Conservation (phyloP, 2,888 invertebrate genomes). For the Macrosoma leucophasiata region DNA sequence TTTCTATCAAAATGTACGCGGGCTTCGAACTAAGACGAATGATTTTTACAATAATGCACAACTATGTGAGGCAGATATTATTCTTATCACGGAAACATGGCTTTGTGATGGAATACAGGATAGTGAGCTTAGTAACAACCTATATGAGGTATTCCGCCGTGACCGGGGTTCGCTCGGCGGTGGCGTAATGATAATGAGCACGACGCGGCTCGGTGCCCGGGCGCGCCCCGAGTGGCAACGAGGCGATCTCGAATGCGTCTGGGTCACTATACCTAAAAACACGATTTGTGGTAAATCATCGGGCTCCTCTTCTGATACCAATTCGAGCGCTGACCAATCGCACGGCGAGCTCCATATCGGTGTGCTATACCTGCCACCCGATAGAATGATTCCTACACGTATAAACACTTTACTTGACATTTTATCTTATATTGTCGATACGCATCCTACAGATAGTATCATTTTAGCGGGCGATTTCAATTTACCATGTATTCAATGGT, state of each 20-base stretch:
- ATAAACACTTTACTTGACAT: neutral
- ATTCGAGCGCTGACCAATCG: neutral
- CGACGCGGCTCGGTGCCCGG: too few relatives aligned
- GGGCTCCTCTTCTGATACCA: neutral
- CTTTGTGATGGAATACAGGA: too few relatives aligned
- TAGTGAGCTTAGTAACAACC: too few relatives aligned
- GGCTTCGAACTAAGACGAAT: conserved; percentile 2
- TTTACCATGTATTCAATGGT: conserved; percentile 16
- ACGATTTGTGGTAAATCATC: neutral
- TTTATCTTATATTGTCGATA: conserved; percentile 1
- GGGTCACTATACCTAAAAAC: neutral
- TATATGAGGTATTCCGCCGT: too few relatives aligned
- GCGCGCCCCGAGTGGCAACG: too few relatives aligned
- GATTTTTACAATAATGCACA: neutral
- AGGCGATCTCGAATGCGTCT: neutral
- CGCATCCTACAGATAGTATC: conserved; percentile 11
- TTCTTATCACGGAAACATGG: too few relatives aligned
- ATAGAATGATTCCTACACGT: neutral
- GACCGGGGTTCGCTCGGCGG: too few relatives aligned
- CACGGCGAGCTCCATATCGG: conserved; percentile 1
- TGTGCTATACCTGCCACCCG: conserved; percentile 1
- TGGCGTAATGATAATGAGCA: too few relatives aligned
- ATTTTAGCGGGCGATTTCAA: conserved; percentile 21
- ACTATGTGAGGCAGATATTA: neutral
- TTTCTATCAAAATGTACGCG: conserved; percentile 6